phyloP scores from a whole-genome alignment of 2,797 vertebrate genomes.

The Melanogrammus aeglefinus region DNA sequence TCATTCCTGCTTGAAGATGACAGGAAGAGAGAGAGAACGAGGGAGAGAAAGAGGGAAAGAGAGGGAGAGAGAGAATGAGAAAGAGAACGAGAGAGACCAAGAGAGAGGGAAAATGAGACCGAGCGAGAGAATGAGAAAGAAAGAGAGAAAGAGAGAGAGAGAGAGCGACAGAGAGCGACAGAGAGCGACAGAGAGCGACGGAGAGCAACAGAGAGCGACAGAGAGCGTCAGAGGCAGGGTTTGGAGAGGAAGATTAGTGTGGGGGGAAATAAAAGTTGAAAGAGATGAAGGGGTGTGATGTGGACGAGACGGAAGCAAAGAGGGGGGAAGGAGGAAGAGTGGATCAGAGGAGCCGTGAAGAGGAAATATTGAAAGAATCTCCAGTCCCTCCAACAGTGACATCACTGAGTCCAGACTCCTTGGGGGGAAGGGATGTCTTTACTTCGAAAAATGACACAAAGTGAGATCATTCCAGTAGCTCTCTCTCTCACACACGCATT shows the following conservation, averaged over 20 bases:
- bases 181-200: too few species aligned
- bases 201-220: too few species aligned
- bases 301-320: neutral
- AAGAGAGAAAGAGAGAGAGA: neutral
- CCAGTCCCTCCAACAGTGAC: too few species aligned
- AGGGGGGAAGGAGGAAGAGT: constrained; percentile 18
- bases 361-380: neutral
- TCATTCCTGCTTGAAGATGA: constrained; percentile 60
- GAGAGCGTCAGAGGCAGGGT: neutral
- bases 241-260: constrained; percentile 9
- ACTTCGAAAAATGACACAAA: too few species aligned
- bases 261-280: neutral
- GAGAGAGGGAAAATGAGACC: too few species aligned
- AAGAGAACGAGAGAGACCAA: too few species aligned
- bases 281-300: neutral
- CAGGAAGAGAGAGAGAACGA: constrained; percentile 39
- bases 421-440: too few species aligned
- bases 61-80: too few species aligned
- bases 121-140: too few species aligned
- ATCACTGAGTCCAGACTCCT: too few species aligned
- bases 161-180: neutral
- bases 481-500: too few species aligned
- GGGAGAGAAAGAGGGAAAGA: constrained; percentile 20
- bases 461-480: too few species aligned
- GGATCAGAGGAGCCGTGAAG: neutral